A percentile compares a stretch with the other conserved stretches of the same genome.
Conservation (phyloP, 2,888 invertebrate genomes). For the Argyresthia albistria region DNA sequence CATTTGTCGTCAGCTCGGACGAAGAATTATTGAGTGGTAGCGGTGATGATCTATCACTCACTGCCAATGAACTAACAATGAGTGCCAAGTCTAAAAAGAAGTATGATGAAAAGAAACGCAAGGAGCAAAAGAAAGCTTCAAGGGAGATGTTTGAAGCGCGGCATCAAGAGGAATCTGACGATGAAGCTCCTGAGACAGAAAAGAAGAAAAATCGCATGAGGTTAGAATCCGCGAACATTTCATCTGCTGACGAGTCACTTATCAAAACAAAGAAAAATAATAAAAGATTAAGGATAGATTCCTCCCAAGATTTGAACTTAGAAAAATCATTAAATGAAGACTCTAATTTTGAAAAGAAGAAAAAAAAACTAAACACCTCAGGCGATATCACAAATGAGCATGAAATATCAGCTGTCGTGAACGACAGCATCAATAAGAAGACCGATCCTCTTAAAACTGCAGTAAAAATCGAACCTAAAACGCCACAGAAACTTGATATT, state of each 20-base stretch:
- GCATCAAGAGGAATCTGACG: conserved; percentile 28
- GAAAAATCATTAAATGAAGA: conserved; percentile 16
- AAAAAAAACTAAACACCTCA: not conserved
- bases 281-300: conserved; percentile 37
- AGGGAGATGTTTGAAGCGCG: conserved; percentile 58
- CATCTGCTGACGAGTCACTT: conserved; percentile 30
- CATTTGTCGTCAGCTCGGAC: conserved; percentile 68
- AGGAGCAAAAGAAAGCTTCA: conserved; percentile 57
- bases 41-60: conserved; percentile 55
- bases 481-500: conserved; percentile 36
- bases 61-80: conserved; percentile 55
- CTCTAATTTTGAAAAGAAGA: conserved; percentile 9
- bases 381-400: conserved; percentile 36
- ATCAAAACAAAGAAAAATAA: conserved; percentile 32
- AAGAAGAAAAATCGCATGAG: conserved; percentile 29
- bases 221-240: conserved; percentile 30
- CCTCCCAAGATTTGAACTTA: conserved; percentile 22
- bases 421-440: conserved; percentile 22
- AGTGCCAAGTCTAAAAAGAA: conserved; percentile 52
- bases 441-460: conserved; percentile 26
- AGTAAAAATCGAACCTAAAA: conserved; percentile 44
- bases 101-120: conserved; percentile 46
- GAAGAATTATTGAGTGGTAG: conserved; percentile 51
- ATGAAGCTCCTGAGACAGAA: conserved; percentile 15
- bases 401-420: conserved; percentile 35